Conservation (phyloP, 1,140 invertebrate species). For the Euwallacea similis region DNA sequence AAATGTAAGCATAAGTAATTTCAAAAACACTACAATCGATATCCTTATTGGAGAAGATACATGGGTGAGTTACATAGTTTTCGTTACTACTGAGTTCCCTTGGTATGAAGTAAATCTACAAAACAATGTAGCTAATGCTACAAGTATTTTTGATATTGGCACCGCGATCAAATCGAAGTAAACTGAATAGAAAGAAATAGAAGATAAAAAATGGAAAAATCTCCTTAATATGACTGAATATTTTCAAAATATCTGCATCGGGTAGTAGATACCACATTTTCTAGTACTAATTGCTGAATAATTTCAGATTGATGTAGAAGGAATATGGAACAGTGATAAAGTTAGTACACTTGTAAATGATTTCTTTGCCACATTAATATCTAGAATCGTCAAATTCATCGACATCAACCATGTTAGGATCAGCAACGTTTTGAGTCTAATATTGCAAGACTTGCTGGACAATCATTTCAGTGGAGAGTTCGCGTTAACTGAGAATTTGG, state of each 20-base stretch:
- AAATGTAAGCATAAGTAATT: slow-evolving; percentile 1
- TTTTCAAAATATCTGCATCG: too few species aligned
- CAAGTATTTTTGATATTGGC: too few species aligned
- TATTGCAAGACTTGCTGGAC: neutral
- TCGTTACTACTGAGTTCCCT: neutral
- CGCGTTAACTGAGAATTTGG: too few species aligned
- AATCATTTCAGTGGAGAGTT: neutral
- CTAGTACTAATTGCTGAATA: too few species aligned
- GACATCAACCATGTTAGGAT: slow-evolving; percentile 1
- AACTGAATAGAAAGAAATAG: too few species aligned
- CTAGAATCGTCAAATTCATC: neutral
- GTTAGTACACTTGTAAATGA: neutral
- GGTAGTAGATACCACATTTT: too few species aligned
- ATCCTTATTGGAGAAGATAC: slow-evolving; percentile 1
- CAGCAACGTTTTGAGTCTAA: slow-evolving; percentile 3
- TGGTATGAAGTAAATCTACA: too few species aligned
- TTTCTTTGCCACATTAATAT: neutral
- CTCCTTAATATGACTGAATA: neutral
- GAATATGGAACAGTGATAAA: neutral
- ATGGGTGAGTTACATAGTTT: neutral
- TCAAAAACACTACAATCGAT: slow-evolving; percentile 4
- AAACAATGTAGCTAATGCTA: too few species aligned
- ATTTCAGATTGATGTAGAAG: slow-evolving; percentile 8
- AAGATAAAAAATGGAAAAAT: too few species aligned
- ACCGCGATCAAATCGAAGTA: too few species aligned